Base-by-base conservation (phyloP, 2,888 invertebrate genomes). In the Endotricha flammealis region DNA sequence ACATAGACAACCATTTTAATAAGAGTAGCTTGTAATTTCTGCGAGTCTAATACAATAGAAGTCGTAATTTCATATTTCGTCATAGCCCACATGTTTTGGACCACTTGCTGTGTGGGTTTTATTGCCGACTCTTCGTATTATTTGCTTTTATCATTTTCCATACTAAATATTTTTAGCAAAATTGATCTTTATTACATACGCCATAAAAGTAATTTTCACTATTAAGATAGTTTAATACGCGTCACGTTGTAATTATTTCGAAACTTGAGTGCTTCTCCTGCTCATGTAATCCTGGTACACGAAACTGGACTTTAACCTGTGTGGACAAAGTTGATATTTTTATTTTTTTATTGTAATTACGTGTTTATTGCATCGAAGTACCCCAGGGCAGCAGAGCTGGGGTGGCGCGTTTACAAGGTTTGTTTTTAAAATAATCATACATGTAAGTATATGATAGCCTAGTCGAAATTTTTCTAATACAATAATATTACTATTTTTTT, bases 61-160 rank as follows among this genome's bases (percentile, higher is more conserved):
- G 50, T 55, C 46, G 44, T 45, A 57, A 54, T 62, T 61, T 58
- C 57, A 57, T 57, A 53, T 49, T 55, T 50, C 50, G 54, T 47
- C 57, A 48, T 42, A 43, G 44, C 57, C 64, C 58, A 54, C 52
- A 60, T 58, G 56, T 56, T 65, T 53, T 56, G 48, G 57, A 58
- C 61, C 63, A 63, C 66, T 62, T 49, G 59, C 57, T 63, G 59
- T 64, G 59, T 49, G 46, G 51, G 42, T 43, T 48, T 64, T 55
- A 52, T 61, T 57, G 22, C 35, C 48, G 46, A 47, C 46, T 45
- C 40, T 41, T 46, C 44, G 41, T 38, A 42, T 50, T 52, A 49
- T 54, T 33, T 33, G 32, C 25, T 27, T 27, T 27, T 33, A 11
- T 33, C 16, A 54, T 48, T 45, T 49, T 46, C 49, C 20, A n/a